Evolutionary conservation across 2,888 invertebrate genomes (phyloP), one percentile per base, ranked within the genome.

Genomic region (Parthenolecanium corni): DNA sequence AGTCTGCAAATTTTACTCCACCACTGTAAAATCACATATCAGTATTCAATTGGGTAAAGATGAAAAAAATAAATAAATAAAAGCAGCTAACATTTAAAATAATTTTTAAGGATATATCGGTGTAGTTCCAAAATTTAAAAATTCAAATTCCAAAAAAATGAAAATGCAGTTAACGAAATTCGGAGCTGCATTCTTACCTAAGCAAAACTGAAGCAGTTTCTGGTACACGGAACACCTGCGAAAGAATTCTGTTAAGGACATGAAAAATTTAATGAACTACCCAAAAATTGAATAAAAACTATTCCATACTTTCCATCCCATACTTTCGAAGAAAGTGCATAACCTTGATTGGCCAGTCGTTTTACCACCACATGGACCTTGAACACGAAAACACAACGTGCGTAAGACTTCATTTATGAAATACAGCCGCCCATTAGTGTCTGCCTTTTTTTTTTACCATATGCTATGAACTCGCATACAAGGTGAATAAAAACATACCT

Each of bases 321-420:
- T 79, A 77, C 93, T 96, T 79, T 98, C 97, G 78, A 98, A 98
- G 79, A 97, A 98, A 65, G 94, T 95, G 75, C 91, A 88, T 68
- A 97, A 79, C 69, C 96, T 82, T 52, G 93, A 86, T 76, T 96
- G 94, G 56, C 95, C 95, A 36, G 96, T 96, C 67, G 96, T 96
- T 79, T 96, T 96, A 66, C 96, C 96, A 71, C 95, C 96, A 77
- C 96, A 96, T 69, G 96, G 96, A 71, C 96, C 95, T 69, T 21
- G 2, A 66, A 57, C 31, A n/a, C n/a, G n/a, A 31, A 40, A 31
- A 40, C 47, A 18, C 25, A 46, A 14, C 23, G 18, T 20, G 31
- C 16, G 6, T n/a, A n/a, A n/a, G n/a, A n/a, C 18, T 1, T n/a
- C 2, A n/a, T 49, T n/a, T 4, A 24, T 23, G 2, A 51, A 42